Percentiles rank a stretch among this genome's conserved stretches.
phyloP scores from a whole-genome alignment of 1,140 invertebrate species.

The Carposina sasakii region DNA sequence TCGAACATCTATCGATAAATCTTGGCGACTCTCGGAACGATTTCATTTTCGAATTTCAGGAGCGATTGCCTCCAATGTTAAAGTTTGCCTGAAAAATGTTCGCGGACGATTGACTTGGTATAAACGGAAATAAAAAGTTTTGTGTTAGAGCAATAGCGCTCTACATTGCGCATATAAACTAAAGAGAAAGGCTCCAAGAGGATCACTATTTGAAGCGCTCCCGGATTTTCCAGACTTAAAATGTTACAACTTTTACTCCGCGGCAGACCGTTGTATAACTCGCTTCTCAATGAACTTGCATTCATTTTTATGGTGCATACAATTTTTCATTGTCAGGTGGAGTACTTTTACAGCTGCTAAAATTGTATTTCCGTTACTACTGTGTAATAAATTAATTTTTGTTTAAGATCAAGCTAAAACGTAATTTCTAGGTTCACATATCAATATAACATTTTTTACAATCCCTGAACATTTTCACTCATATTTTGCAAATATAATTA shows the following conservation, averaged over 20 bases:
- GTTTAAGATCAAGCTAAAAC: too few species aligned
- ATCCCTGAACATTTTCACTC: too few species aligned
- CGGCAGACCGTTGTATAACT: conserved; percentile 40
- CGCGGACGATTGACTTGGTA: conserved; percentile 69
- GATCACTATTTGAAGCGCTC: conserved; percentile 58
- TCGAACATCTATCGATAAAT: conserved; percentile 72
- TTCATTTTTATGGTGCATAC: conserved; percentile 21
- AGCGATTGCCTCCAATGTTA: conserved; percentile 71
- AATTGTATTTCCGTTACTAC: too few species aligned
- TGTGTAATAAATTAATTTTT: too few species aligned
- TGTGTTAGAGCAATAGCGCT: conserved; percentile 65
- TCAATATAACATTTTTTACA: too few species aligned
- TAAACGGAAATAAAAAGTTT: conserved; percentile 73
- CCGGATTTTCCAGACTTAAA: conserved; percentile 50
- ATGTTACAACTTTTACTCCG: conserved; percentile 46
- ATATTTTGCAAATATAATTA: too few species aligned
- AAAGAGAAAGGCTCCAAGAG: conserved; percentile 52
- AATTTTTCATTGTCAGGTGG: too few species aligned
- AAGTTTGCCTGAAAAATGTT: conserved; percentile 72
- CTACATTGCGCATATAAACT: conserved; percentile 65
- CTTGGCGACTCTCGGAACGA: conserved; percentile 68
- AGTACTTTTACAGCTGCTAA: too few species aligned
- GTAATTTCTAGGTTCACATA: too few species aligned
- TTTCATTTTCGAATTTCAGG: conserved; percentile 73
- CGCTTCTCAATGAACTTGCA: conserved; percentile 27